Evolutionary conservation across 2,113 vertebrate species (phyloP).

Genomic region (Eulacestoma nigropectus): DNA sequence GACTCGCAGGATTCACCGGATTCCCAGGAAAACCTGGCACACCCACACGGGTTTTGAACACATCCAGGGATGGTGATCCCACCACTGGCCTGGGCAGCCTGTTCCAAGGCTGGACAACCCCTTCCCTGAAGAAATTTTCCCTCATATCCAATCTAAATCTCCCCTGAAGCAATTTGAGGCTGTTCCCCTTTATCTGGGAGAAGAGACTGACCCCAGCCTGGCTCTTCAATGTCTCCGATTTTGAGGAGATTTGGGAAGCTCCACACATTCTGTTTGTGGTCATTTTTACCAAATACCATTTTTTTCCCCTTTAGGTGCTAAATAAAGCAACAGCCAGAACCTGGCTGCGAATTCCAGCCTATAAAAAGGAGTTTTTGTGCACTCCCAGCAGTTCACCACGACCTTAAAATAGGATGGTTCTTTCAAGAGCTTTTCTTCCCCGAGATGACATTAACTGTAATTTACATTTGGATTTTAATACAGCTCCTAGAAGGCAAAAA

Average conservation of each 20-base stretch:
- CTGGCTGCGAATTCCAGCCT: neutral
- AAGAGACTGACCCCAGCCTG: neutral
- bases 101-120: neutral
- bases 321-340: neutral
- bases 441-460: slow-evolving; percentile 4
- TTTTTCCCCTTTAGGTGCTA: neutral
- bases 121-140: neutral
- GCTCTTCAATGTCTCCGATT: neutral
- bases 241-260: neutral
- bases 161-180: neutral
- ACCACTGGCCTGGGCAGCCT: neutral
- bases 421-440: slow-evolving; percentile 5
- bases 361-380: neutral
- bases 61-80: neutral
- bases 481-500: slow-evolving; percentile 32
- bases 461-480: slow-evolving; percentile 59
- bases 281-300: neutral
- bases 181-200: neutral
- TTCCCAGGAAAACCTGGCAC: neutral
- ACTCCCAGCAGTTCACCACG: neutral
- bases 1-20: neutral
- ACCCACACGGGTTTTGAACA: neutral
- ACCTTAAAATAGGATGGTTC: slow-evolving; percentile 37
- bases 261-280: neutral
- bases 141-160: neutral